Evolutionary conservation across 2,888 invertebrate genomes (phyloP).

Genomic region (Ephialtes manifestator): DNA sequence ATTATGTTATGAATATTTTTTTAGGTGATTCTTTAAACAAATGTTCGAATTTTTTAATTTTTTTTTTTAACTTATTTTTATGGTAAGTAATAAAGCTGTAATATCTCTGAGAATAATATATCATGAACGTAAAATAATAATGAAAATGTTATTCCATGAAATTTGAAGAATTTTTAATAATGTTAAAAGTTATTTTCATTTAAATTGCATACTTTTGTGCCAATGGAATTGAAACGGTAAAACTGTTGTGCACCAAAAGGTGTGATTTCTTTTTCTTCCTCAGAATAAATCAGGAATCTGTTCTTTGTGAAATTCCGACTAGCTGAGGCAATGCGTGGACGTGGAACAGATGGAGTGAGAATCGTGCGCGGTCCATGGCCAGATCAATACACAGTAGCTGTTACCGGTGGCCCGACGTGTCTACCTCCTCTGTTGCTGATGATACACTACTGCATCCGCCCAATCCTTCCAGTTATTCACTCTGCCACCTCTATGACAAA

Average conservation of each 20-base stretch:
- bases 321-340: slow-evolving; percentile 65
- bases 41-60: too few relatives aligned
- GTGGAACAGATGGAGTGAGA: slow-evolving; percentile 70
- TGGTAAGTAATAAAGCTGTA: too few relatives aligned
- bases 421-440: slow-evolving; percentile 49
- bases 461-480: slow-evolving; percentile 31
- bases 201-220: too few relatives aligned
- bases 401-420: slow-evolving; percentile 46
- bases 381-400: slow-evolving; percentile 75
- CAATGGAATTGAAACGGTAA: too few relatives aligned
- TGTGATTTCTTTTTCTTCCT: too few relatives aligned
- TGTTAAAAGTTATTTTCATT: too few relatives aligned
- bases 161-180: too few relatives aligned
- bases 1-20: neutral
- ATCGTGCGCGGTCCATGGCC: slow-evolving; percentile 69
- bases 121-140: too few relatives aligned
- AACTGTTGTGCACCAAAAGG: too few relatives aligned
- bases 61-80: too few relatives aligned
- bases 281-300: slow-evolving; percentile 20
- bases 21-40: neutral
- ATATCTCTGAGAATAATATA: too few relatives aligned
- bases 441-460: slow-evolving; percentile 24
- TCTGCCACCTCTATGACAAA: neutral
- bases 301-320: slow-evolving; percentile 34
- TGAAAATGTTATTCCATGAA: too few relatives aligned